A percentile compares a stretch with the other conserved stretches of the same genome.
Conservation (phyloP, 2,888 invertebrate genomes). For the Melipona beecheii region DNA sequence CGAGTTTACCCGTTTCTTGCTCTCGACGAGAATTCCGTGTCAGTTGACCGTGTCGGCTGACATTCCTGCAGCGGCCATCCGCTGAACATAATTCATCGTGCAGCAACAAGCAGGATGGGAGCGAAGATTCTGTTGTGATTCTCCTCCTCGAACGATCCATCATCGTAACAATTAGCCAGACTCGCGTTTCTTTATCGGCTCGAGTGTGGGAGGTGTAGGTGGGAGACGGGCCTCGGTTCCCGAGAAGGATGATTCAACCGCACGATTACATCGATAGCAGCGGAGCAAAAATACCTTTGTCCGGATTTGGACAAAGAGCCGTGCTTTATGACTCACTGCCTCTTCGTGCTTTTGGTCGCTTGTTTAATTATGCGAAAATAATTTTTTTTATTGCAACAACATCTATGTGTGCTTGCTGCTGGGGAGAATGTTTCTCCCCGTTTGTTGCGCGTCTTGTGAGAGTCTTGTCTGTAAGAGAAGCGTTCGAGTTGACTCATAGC, state of each 20-base stretch:
- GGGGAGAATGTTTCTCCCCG: background rate
- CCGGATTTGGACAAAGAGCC: slow-evolving; percentile 63
- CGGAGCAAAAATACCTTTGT: slow-evolving; percentile 63
- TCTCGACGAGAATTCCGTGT: slow-evolving; percentile 35
- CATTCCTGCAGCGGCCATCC: slow-evolving; percentile 36
- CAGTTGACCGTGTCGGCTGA: slow-evolving; percentile 6
- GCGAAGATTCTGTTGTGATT: slow-evolving; percentile 49
- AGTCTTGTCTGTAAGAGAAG: background rate
- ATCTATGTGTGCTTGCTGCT: background rate
- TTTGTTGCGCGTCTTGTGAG: background rate
- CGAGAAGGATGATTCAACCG: slow-evolving; percentile 67
- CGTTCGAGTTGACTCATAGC: background rate
- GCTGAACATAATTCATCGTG: slow-evolving; percentile 41
- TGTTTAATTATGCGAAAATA: background rate
- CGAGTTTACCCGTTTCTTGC: slow-evolving; percentile 38
- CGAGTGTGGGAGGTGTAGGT: slow-evolving; percentile 77
- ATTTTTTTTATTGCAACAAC: background rate
- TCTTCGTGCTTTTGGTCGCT: slow-evolving; percentile 35
- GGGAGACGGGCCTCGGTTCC: slow-evolving; percentile 63
- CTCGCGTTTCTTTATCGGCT: slow-evolving; percentile 67
- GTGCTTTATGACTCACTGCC: slow-evolving; percentile 60
- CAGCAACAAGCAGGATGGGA: slow-evolving; percentile 24
- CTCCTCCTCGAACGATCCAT: slow-evolving; percentile 72
- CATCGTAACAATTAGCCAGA: slow-evolving; percentile 78
- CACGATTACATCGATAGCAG: slow-evolving; percentile 70